These are phyloP conservation scores for Notarius quadriscutis DNA, from an alignment of 2,113 vertebrate species.

Conservation along the genomic window DNA sequence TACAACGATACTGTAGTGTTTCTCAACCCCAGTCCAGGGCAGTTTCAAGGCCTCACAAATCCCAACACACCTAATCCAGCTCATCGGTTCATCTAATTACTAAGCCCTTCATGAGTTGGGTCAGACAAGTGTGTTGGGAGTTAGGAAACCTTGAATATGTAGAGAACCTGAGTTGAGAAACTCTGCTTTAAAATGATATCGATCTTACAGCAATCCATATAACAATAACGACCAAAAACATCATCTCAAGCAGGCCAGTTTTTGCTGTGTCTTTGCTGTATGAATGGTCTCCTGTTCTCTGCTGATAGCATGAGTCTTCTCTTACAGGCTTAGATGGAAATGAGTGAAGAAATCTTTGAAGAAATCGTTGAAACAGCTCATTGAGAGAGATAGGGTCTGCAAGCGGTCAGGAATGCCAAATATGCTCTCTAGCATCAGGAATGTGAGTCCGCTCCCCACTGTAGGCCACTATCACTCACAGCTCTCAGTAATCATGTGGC, in stretches of 20 bases:
- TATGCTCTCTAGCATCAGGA: conserved; percentile 51
- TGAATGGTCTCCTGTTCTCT: conserved; percentile 36
- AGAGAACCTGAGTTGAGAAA: background rate
- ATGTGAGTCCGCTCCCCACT: conserved; percentile 49
- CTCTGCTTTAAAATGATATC: background rate
- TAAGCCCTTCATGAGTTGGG: background rate
- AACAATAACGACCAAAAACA: background rate
- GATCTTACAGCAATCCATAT: background rate
- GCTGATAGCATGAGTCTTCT: conserved; percentile 21
- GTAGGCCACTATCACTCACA: conserved; percentile 34
- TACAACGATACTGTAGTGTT: background rate
- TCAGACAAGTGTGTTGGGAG: background rate
- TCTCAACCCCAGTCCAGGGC: background rate
- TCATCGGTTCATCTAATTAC: background rate
- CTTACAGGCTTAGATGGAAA: conserved; percentile 34
- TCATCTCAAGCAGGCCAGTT: background rate
- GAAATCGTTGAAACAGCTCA: conserved; percentile 51
- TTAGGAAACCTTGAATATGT: background rate
- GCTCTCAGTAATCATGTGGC: conserved; percentile 38
- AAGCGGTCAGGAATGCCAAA: conserved; percentile 54
- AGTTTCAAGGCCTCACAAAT: background rate
- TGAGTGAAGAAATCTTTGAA: conserved; percentile 41
- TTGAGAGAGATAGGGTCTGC: conserved; percentile 42
- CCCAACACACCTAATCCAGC: background rate
- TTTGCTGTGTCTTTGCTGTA: background rate